Evolutionary conservation across 2,797 vertebrate species (phyloP).

Genomic region (Myiothlypis coronata): DNA sequence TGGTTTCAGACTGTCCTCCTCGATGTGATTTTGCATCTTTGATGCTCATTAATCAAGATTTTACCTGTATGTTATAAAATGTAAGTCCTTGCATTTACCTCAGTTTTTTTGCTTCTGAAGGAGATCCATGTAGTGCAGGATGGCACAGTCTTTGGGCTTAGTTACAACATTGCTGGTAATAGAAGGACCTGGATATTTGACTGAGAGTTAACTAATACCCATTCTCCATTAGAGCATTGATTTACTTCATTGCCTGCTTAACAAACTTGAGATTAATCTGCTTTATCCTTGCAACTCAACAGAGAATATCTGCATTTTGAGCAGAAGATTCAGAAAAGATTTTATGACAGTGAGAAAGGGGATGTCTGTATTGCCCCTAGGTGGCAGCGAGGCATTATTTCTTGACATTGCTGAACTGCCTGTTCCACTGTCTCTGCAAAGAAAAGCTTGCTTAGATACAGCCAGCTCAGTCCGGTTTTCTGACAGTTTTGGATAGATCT

Average conservation of each 20-base stretch:
- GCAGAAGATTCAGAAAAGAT: not conserved
- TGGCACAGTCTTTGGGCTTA: not conserved
- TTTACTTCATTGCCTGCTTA: not conserved
- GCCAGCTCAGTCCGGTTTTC: not conserved
- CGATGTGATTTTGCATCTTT: not conserved
- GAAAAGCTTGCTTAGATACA: not conserved
- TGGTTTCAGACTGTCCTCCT: not conserved
- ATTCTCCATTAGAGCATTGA: not conserved
- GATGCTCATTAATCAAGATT: not conserved
- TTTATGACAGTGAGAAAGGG: not conserved
- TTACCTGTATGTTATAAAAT: not conserved
- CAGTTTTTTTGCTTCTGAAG: not conserved
- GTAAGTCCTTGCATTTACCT: not conserved
- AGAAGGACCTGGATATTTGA: not conserved
- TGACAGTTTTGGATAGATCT: not conserved
- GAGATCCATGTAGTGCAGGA: not conserved
- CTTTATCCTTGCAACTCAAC: not conserved
- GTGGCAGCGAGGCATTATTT: constrained; percentile 41
- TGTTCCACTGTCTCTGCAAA: not conserved
- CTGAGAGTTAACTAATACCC: not conserved
- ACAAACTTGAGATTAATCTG: not conserved
- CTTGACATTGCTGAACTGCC: not conserved
- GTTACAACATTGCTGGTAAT: accelerated
- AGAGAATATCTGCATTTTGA: not conserved
- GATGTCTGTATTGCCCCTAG: constrained; percentile 36